Conservation (phyloP, 2,113 vertebrate genomes). For the Phylloscopus whistleri region DNA sequence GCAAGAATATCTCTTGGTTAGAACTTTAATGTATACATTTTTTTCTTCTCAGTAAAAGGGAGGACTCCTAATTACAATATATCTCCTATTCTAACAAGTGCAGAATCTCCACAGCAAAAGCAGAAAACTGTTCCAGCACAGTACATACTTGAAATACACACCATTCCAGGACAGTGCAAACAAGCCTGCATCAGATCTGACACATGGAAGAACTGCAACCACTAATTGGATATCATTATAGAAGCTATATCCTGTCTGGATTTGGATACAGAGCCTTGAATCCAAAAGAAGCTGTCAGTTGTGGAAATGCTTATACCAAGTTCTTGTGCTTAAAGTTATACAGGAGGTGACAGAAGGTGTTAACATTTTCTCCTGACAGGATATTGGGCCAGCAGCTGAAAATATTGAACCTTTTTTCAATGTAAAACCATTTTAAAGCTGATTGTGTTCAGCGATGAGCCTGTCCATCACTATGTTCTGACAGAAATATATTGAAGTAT, state of each 20-base stretch:
- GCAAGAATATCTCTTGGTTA: neutral
- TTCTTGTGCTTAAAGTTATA: neutral
- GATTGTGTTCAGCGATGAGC: neutral
- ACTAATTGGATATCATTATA: neutral
- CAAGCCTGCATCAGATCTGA: neutral
- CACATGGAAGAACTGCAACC: neutral
- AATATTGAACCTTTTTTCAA: neutral
- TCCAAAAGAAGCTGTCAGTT: neutral
- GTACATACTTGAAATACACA: neutral
- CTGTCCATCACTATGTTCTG: neutral
- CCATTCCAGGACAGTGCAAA: neutral
- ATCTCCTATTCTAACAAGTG: neutral
- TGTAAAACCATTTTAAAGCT: neutral
- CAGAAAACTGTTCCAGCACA: neutral
- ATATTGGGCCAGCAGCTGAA: neutral
- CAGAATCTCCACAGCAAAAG: neutral
- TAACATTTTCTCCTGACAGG: neutral
- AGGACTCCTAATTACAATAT: neutral
- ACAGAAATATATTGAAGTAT: neutral
- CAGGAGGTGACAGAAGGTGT: neutral
- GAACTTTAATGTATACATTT: neutral
- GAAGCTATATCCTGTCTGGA: neutral
- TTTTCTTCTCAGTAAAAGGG: neutral
- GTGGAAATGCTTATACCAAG: neutral
- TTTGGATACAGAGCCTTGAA: neutral